Base-by-base conservation (phyloP, 2,113 vertebrate species). In the Cololabis saira region DNA sequence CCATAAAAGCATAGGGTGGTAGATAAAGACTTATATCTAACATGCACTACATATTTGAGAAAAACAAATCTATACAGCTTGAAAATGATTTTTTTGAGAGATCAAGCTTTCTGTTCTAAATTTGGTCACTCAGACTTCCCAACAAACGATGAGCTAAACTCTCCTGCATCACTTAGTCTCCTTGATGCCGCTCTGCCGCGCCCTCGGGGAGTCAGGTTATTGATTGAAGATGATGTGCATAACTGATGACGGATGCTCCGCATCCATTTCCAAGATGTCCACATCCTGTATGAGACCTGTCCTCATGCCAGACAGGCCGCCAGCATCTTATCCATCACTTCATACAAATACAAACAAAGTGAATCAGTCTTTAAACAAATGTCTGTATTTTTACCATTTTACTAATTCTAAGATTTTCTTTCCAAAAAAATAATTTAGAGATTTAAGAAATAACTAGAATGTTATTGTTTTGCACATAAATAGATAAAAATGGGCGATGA, bases 221-320 rank as follows among this genome's bases (percentile, higher is more conserved):
- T 76, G 50, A 88, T 82, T 61, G 49, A 69, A 58, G 48, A 51
- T 4, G 19, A 10, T 17, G 57, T 78, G 71, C 71, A 83, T 83
- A 81, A 83, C 82, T 74, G 56, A 88, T 87, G 42, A 79, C 6
- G 10, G 48, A 67, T 40, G 30, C 55, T 82, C 47, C 54, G 18
- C 74, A 67, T 64, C 60, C 16, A 61, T 58, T 56, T 40, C 21
- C 14, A 24, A 19, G 19, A 55, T 57, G 14, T 18, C 63, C 9
- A 1, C 52, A 21, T 8, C 3, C 49, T 75, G 37, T 17, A 27
- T 61, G 15, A 48, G 44, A 16, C 22, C 63, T 76, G 60, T 66
- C 51, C 17, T 27, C 30, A 12, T 10, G 13, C 45, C 33, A 41
- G 61, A 57, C 41, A n/a, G 16, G 11, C 48, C 12, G 27, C 8